These are phyloP conservation scores for Phoeniculus purpureus DNA, from an alignment of 2,797 vertebrate genomes.

Conservation along the genomic window DNA sequence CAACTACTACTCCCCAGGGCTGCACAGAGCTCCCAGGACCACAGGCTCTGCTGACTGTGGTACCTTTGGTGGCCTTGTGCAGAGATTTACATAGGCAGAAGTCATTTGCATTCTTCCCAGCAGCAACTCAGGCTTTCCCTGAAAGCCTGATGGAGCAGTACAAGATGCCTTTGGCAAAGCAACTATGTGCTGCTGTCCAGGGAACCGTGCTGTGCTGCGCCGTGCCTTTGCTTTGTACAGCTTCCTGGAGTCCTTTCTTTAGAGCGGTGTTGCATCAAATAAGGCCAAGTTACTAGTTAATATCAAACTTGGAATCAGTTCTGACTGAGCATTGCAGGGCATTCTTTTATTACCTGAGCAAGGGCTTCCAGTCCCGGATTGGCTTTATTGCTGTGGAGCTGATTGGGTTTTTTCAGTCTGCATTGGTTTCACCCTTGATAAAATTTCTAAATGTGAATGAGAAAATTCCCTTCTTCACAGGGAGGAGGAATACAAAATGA, in stretches of 20 bases:
- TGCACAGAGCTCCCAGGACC: neutral
- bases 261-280: neutral
- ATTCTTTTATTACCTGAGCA: neutral
- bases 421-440: neutral
- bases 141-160: neutral
- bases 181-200: accelerated
- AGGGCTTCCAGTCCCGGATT: neutral
- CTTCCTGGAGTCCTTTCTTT: neutral
- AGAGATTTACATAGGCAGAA: neutral
- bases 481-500: neutral
- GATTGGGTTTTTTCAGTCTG: neutral
- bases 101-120: neutral
- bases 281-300: neutral
- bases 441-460: neutral
- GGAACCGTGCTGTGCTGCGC: accelerated
- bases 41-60: neutral
- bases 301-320: neutral
- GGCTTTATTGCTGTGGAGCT: neutral
- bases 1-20: neutral
- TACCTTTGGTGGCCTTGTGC: no score
- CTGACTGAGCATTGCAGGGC: neutral
- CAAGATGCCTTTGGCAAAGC: neutral
- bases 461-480: neutral
- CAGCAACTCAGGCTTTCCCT: neutral
- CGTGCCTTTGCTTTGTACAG: neutral